Conservation (phyloP, 1,140 invertebrate genomes). For the Dolichoris vasculosae region DNA sequence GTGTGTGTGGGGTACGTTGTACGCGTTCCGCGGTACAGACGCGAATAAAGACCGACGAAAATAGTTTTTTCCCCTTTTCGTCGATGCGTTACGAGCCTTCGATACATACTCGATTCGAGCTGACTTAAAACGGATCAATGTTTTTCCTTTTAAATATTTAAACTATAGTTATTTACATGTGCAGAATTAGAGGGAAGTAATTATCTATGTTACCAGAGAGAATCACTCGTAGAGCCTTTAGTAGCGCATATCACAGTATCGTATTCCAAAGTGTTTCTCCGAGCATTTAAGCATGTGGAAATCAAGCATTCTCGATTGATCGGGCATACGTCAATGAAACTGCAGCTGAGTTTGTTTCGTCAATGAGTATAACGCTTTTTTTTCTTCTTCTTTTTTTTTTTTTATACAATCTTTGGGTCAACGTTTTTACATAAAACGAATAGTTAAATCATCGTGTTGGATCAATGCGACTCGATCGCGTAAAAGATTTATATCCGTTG, state of each 20-base stretch:
- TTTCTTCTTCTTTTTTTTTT: no score
- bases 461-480: not conserved
- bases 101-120: not conserved
- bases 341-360: no score
- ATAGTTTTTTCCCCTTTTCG: no score
- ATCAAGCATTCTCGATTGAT: conserved; percentile 33
- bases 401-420: not conserved
- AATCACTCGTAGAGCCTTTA: conserved; percentile 65
- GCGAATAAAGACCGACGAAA: no score
- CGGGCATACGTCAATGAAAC: not conserved
- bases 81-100: no score
- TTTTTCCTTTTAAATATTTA: conserved; percentile 42
- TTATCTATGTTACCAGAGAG: conserved; percentile 47
- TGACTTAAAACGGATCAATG: conserved; percentile 25
- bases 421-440: not conserved
- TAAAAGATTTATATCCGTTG: not conserved
- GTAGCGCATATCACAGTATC: conserved; percentile 74
- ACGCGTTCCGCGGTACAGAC: no score
- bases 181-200: conserved; percentile 37
- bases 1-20: no score
- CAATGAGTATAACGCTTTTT: not conserved
- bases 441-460: not conserved
- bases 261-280: conserved; percentile 62
- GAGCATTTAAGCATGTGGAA: conserved; percentile 21
- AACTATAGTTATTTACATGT: conserved; percentile 60